Evolutionary conservation across 2,113 vertebrate species (phyloP), one percentile per base, ranked within the genome.

Genomic region (Hassar affinis): DNA sequence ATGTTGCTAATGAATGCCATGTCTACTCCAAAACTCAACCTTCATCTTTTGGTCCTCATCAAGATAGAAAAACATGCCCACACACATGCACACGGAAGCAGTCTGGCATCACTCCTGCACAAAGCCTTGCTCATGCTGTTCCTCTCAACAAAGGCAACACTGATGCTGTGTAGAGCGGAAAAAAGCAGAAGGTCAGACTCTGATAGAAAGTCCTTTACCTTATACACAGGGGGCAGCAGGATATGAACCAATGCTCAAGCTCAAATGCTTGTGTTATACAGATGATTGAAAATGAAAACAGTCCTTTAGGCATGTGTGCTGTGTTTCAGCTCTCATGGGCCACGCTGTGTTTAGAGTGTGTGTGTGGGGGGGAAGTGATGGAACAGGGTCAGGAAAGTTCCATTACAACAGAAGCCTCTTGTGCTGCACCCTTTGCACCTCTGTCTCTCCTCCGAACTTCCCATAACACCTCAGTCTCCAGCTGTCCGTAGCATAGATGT

Each of bases 251-350:
- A 62, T 17, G 49, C 47, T 61, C 57, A 9, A 78, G 77, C 52
- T 33, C 78, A 33, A 51, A 62, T 51, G 45, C 57, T 75, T 76
- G 47, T n/a, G 80, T 86, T 84, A 78, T 82, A 85, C 87, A 88
- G 79, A 88, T 79, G 85, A 88, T 71, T 84, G 79, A 57, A 81
- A 84, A 88, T n/a, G 79, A 85, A 88, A 88, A 88, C 78, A 66
- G 57, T 9, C 79, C 42, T 80, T 62, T 22, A 45, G 76, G 25
- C 86, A 76, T 72, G 69, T 80, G 79, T 82, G 80, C 78, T 78
- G 81, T 38, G 47, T 82, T 80, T 78, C 57, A 83, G 62, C 82
- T 84, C 77, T 69, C 38, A 42, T 69, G 62, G 62, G 57, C 69
- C 59, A 59, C 35, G 25, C 69, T 80, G 69, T 49, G 72, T 79